Conservation (phyloP, 2,888 invertebrate species). For the Portevinia maculata region DNA sequence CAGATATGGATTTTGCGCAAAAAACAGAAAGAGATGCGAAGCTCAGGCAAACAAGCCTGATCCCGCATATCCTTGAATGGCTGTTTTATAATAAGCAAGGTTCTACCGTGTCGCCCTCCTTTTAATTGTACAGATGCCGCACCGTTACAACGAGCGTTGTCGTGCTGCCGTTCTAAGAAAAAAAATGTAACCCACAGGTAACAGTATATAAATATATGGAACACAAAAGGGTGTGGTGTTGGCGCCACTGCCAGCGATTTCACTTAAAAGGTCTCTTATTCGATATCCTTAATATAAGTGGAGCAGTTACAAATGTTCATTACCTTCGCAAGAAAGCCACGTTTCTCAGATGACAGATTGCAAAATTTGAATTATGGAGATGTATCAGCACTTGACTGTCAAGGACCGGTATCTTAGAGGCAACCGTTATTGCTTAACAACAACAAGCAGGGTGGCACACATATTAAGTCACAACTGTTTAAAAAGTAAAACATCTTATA, state of each 20-base stretch:
- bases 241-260: conserved; percentile 15
- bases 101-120: conserved; percentile 55
- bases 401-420: conserved; percentile 2
- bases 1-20: conserved; percentile 48
- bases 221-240: conserved; percentile 37
- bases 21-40: neutral
- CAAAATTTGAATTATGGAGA: conserved; percentile 30
- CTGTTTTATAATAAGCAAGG: conserved; percentile 44
- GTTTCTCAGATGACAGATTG: conserved; percentile 38
- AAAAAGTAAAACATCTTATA: conserved; percentile 38
- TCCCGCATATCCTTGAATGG: conserved; percentile 36
- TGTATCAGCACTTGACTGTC: conserved; percentile 23
- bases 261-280: conserved; percentile 54
- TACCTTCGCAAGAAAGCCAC: conserved; percentile 35
- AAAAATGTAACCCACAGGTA: conserved; percentile 64
- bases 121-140: conserved; percentile 54
- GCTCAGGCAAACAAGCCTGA: conserved; percentile 19
- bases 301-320: conserved; percentile 43
- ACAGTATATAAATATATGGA: conserved; percentile 1
- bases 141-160: conserved; percentile 53
- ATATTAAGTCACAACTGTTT: conserved; percentile 37
- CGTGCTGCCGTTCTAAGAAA: conserved; percentile 47
- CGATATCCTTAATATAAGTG: conserved; percentile 53
- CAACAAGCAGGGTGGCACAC: conserved; percentile 8
- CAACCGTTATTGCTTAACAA: conserved; percentile 58